Conservation (phyloP, 2,888 invertebrate species). For the Ichneumoninae sp. region DNA sequence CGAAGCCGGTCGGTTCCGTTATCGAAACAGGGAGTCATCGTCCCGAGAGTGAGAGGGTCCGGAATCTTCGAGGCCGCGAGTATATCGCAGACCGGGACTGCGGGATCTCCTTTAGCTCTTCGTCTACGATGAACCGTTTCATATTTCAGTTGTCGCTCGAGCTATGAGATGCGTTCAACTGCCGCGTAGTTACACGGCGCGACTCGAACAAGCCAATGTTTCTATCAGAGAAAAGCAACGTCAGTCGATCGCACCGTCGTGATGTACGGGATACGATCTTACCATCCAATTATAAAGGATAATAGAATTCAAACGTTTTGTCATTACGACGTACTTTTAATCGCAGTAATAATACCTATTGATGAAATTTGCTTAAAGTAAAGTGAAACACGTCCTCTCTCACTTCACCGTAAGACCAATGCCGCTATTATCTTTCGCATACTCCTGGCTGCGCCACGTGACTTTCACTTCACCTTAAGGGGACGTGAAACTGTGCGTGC, state of each 20-base stretch:
- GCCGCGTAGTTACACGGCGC: background rate
- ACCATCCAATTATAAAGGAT: background rate
- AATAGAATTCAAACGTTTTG: background rate
- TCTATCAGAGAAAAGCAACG: background rate
- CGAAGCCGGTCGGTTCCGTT: background rate
- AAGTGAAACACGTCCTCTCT: no score
- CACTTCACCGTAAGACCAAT: no score
- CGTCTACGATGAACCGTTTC: background rate
- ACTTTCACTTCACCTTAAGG: no score
- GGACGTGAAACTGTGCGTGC: no score
- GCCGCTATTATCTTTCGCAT: no score
- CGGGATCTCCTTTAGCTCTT: constrained; percentile 36
- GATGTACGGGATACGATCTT: background rate
- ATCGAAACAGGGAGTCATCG: background rate
- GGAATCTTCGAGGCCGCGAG: background rate
- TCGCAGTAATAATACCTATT: background rate
- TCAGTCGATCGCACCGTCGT: background rate
- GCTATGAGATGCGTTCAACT: background rate
- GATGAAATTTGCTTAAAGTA: no score
- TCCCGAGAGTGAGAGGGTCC: background rate
- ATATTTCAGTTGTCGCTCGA: background rate
- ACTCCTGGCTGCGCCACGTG: no score
- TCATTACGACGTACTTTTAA: background rate
- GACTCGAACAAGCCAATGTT: background rate
- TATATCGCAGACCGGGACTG: constrained; percentile 47